These are phyloP conservation scores for Drosophila multiciliata DNA, from an alignment of 2,888 invertebrate genomes.

Conservation along the genomic window DNA sequence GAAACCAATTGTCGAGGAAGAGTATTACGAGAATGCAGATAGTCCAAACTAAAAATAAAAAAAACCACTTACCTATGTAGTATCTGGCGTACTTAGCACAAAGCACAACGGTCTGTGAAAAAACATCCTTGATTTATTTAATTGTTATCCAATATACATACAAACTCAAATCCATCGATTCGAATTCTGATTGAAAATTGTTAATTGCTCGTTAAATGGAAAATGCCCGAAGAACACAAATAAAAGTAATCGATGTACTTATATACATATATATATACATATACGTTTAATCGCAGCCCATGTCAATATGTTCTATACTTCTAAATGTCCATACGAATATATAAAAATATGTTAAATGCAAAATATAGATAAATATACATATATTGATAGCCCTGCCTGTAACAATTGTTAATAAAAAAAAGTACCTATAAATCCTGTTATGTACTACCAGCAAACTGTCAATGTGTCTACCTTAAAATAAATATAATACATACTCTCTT, in stretches of 20 bases:
- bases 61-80: conserved; percentile 1
- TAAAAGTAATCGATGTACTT: conserved; percentile 4
- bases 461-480: conserved; percentile 42
- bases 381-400: conserved; percentile 35
- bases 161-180: conserved; percentile 8
- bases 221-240: conserved; percentile 37
- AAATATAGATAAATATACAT: conserved; percentile 2
- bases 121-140: conserved; percentile 24
- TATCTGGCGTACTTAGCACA: conserved; percentile 17
- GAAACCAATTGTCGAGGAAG: conserved; percentile 82
- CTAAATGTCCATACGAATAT: conserved; percentile 1
- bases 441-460: conserved; percentile 28
- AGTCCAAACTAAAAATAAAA: conserved; percentile 42
- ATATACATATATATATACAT: conserved; percentile 5
- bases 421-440: conserved; percentile 44
- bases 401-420: conserved; percentile 46
- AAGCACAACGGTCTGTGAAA: conserved; percentile 54
- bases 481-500: conserved; percentile 10
- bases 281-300: conserved; percentile 22
- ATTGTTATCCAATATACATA: conserved; percentile 17
- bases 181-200: conserved; percentile 10
- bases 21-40: conserved; percentile 67
- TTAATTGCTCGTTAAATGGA: conserved; percentile 18
- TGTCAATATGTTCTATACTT: conserved; percentile 20
- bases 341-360: not conserved